These are phyloP conservation scores for Hydraecia micacea DNA, from an alignment of 2,888 invertebrate genomes.

Conservation along the genomic window DNA sequence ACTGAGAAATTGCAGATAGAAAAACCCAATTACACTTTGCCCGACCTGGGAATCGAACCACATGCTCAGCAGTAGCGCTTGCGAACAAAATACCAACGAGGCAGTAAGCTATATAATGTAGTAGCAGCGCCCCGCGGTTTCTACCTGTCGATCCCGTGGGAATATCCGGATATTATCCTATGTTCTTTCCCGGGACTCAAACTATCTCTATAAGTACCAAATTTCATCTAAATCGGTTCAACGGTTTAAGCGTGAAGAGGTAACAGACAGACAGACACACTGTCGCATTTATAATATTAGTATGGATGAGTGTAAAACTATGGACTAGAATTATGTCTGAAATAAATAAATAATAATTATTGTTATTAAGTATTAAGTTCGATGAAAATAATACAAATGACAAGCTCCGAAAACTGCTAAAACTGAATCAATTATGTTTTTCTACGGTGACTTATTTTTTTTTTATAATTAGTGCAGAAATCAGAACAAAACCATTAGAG, in stretches of 20 bases:
- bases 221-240: too few relatives aligned
- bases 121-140: too few relatives aligned
- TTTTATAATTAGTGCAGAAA: conserved; percentile 20
- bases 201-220: too few relatives aligned
- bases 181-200: too few relatives aligned
- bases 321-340: too few relatives aligned
- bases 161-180: too few relatives aligned
- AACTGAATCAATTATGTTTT: conserved; percentile 39
- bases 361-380: background rate
- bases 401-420: conserved; percentile 3
- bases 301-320: too few relatives aligned
- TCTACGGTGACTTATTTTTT: conserved; percentile 9
- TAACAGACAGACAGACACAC: too few relatives aligned
- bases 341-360: too few relatives aligned
- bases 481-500: conserved; percentile 43
- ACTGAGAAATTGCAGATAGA: background rate
- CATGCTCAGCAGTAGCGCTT: background rate
- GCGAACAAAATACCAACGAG: background rate
- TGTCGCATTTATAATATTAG: too few relatives aligned
- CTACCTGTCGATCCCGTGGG: too few relatives aligned
- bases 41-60: background rate
- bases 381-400: conserved; percentile 2
- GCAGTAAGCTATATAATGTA: background rate
- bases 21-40: background rate
- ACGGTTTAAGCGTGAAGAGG: too few relatives aligned